A percentile compares a stretch with the other conserved stretches of the same genome.
These are phyloP conservation scores for Pantherophis vulpinus DNA, from an alignment of 2,797 vertebrate species.

Conservation along the genomic window DNA sequence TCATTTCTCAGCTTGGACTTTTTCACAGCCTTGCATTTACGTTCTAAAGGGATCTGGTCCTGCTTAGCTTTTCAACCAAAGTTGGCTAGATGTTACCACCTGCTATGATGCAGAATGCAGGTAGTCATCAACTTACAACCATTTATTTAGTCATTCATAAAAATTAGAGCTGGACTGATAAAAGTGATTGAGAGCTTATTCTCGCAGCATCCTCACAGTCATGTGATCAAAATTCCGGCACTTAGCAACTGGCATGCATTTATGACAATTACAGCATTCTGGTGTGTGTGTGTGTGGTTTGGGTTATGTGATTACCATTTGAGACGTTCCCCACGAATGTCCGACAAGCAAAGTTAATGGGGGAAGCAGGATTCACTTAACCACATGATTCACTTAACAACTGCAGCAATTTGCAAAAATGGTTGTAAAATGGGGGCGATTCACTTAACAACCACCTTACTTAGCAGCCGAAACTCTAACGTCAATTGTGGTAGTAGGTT, in stretches of 20 bases:
- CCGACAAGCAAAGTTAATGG: neutral
- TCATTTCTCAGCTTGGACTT: neutral
- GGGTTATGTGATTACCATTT: neutral
- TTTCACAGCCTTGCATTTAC: neutral
- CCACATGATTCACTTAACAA: neutral
- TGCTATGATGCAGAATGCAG: neutral
- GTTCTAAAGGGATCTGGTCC: neutral
- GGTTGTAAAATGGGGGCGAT: neutral
- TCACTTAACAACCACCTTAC: neutral
- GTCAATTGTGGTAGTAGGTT: neutral
- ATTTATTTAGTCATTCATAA: neutral
- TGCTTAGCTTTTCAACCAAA: neutral
- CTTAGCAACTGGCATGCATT: neutral
- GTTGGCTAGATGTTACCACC: neutral
- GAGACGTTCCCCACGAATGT: neutral
- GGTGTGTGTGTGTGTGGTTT: too few species aligned
- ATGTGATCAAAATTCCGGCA: neutral
- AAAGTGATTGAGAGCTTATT: neutral
- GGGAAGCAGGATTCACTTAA: neutral
- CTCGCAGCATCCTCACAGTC: neutral
- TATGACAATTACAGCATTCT: neutral
- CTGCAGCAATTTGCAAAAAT: neutral
- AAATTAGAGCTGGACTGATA: neutral
- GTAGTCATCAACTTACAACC: neutral
- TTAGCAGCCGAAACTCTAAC: neutral